phyloP scores from a whole-genome alignment of 2,797 vertebrate genomes.

The Lemur catta region DNA sequence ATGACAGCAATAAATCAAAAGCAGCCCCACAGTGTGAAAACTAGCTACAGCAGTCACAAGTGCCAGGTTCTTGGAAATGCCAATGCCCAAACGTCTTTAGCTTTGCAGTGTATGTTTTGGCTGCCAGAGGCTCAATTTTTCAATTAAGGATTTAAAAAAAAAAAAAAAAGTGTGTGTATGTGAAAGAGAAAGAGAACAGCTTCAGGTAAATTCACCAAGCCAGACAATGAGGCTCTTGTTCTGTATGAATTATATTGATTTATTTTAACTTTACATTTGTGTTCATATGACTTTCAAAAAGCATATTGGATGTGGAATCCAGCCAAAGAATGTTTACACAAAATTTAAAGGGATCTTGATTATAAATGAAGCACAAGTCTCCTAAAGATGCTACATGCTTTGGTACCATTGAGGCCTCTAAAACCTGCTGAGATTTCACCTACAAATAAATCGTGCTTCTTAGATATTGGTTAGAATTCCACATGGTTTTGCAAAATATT shows the following conservation, averaged over 20 bases:
- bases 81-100: conserved; percentile 67
- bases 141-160: conserved; percentile 76
- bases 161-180: background rate
- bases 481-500: conserved; percentile 11
- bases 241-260: conserved; percentile 71
- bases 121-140: conserved; percentile 76
- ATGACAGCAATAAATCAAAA: conserved; percentile 80
- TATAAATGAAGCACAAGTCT: conserved; percentile 55
- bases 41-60: conserved; percentile 34
- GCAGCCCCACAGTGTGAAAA: conserved; percentile 49
- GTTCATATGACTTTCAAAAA: conserved; percentile 72
- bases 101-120: conserved; percentile 79
- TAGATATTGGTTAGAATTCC: background rate
- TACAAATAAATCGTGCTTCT: background rate
- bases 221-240: conserved; percentile 78
- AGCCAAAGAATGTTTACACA: conserved; percentile 31
- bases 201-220: conserved; percentile 71
- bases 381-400: conserved; percentile 36
- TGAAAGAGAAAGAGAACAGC: conserved; percentile 12
- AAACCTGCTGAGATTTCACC: background rate
- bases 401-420: background rate
- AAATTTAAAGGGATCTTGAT: conserved; percentile 28
- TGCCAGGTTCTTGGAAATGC: conserved; percentile 64
- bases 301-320: conserved; percentile 10
- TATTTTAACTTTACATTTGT: conserved; percentile 76